Conservation (phyloP, 2,113 vertebrate genomes). For the Oreochromis aureus region DNA sequence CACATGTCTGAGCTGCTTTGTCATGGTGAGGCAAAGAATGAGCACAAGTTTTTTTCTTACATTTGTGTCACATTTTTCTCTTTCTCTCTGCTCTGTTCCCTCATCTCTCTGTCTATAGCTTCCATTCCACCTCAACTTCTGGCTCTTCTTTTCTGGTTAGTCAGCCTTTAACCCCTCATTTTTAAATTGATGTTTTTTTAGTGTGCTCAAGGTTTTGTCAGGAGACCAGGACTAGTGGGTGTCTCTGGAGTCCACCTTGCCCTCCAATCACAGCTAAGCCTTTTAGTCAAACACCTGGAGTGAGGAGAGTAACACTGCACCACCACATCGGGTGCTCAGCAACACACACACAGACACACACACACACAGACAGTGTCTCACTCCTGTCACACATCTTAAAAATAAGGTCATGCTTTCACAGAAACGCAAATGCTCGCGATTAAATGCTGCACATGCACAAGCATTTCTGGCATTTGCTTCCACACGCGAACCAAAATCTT, state of each 20-base stretch:
- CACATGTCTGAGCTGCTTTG: background rate
- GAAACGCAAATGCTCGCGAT: background rate
- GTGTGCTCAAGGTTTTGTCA: background rate
- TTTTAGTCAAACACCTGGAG: constrained; percentile 33
- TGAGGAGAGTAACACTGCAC: constrained; percentile 10
- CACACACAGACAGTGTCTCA: background rate
- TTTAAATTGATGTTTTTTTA: background rate
- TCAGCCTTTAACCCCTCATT: background rate
- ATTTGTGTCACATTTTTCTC: background rate
- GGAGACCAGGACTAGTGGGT: background rate
- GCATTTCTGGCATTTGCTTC: background rate
- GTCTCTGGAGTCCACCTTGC: background rate
- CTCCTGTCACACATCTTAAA: background rate
- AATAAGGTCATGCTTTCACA: constrained; percentile 29
- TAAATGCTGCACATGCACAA: background rate
- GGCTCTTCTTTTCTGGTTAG: background rate
- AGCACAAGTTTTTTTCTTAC: background rate
- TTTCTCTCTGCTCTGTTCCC: background rate
- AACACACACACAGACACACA: background rate
- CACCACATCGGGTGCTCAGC: background rate
- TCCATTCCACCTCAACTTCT: background rate
- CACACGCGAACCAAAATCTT: background rate
- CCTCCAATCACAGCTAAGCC: constrained; percentile 2
- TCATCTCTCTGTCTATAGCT: background rate
- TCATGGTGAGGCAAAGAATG: background rate